phyloP scores from a whole-genome alignment of 1,140 invertebrate genomes.

The Pectinophora gossypiella region DNA sequence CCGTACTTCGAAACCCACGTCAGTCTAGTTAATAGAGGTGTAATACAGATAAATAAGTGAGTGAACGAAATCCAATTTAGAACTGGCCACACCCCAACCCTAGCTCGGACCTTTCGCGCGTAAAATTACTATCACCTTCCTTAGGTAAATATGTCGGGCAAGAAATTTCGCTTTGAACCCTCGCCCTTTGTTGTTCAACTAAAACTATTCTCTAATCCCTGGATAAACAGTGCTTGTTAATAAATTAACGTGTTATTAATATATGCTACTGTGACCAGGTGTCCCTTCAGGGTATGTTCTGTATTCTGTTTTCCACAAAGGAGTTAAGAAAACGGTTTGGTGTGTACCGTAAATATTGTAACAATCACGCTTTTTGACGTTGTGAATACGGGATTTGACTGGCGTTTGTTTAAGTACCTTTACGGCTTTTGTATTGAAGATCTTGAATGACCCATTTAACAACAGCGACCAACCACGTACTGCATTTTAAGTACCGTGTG shows the following conservation, averaged over 20 bases:
- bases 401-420: conserved; percentile 20
- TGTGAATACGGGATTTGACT: neutral
- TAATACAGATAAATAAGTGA: no score
- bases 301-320: conserved; percentile 60
- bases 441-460: neutral
- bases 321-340: conserved; percentile 42
- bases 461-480: no score
- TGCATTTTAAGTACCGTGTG: no score
- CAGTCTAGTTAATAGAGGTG: no score
- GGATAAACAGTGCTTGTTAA: conserved; percentile 72
- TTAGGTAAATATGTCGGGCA: conserved; percentile 73
- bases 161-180: conserved; percentile 74
- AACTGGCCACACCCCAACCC: conserved; percentile 32
- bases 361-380: neutral
- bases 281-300: conserved; percentile 49
- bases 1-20: no score
- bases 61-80: neutral
- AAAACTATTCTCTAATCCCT: conserved; percentile 74
- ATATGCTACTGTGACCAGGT: conserved; percentile 70
- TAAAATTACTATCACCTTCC: conserved; percentile 73
- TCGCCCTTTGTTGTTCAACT: conserved; percentile 71
- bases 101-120: conserved; percentile 60
- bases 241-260: conserved; percentile 74
- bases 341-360: neutral
- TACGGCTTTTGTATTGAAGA: neutral